A percentile compares a stretch with the other conserved stretches of the same genome.
These are phyloP conservation scores for Catamblyrhynchus diadema DNA, from an alignment of 2,797 vertebrate genomes.

Conservation along the genomic window DNA sequence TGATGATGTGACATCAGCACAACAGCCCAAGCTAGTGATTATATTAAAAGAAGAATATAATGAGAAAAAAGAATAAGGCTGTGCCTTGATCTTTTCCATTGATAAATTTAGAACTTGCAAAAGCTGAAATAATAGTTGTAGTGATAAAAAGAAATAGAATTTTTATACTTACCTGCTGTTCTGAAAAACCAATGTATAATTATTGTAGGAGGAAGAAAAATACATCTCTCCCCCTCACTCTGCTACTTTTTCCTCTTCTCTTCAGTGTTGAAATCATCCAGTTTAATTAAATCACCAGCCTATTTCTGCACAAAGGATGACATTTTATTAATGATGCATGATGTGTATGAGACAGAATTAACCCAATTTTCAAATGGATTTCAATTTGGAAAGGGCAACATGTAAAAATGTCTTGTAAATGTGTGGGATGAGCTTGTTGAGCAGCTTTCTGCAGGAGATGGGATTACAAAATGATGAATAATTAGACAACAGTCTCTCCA, in stretches of 20 bases:
- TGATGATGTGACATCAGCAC: constrained; percentile 55
- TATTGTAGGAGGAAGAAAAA: constrained; percentile 49
- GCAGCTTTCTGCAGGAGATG: background rate
- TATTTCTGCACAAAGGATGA: constrained; percentile 50
- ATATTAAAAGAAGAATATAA: constrained; percentile 55
- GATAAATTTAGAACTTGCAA: constrained; percentile 69
- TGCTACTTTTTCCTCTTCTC: background rate
- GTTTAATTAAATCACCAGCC: constrained; percentile 50
- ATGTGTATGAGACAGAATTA: constrained; percentile 52
- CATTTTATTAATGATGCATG: constrained; percentile 57
- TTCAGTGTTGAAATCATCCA: constrained; percentile 3
- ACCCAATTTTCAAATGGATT: constrained; percentile 42
- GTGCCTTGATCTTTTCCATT: constrained; percentile 60
- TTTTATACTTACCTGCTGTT: constrained; percentile 1
- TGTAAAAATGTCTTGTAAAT: constrained; percentile 38
- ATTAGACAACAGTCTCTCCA: background rate
- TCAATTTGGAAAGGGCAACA: constrained; percentile 38
- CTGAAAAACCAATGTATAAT: constrained; percentile 4
- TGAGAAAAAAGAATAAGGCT: constrained; percentile 34
- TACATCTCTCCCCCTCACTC: constrained; percentile 29
- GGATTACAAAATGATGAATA: constrained; percentile 9
- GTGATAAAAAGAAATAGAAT: constrained; percentile 49
- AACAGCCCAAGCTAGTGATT: constrained; percentile 53
- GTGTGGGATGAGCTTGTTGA: constrained; percentile 19
- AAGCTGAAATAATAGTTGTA: constrained; percentile 57